These are phyloP conservation scores for Glaucidium brasilianum DNA, from an alignment of 2,113 vertebrate genomes.

Conservation along the genomic window DNA sequence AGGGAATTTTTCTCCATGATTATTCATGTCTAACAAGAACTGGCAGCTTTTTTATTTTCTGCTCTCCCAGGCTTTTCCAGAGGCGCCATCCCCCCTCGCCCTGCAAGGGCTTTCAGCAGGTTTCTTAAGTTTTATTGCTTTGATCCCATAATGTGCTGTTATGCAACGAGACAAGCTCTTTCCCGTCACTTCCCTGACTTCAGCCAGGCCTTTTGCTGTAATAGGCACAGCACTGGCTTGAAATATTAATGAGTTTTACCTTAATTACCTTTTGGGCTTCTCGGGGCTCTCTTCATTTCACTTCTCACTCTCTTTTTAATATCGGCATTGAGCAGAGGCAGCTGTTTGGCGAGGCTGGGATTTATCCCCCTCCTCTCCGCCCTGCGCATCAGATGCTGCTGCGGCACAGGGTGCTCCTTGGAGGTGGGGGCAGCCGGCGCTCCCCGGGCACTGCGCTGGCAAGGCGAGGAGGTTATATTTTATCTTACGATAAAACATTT, in stretches of 20 bases:
- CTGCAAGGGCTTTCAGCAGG: not conserved
- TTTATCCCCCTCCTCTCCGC: not conserved
- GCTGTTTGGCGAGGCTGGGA: not conserved
- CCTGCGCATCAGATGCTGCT: not conserved
- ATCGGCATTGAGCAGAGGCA: not conserved
- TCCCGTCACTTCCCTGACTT: conserved; percentile 27
- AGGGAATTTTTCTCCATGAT: not conserved
- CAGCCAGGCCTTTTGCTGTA: conserved; percentile 42
- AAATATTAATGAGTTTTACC: conserved; percentile 53
- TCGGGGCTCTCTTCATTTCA: conserved; percentile 10
- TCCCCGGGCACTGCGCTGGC: fast-evolving
- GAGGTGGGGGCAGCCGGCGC: not conserved
- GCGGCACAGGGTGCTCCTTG: fast-evolving
- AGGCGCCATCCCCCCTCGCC: not conserved
- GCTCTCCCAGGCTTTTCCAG: not conserved
- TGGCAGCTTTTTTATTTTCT: not conserved
- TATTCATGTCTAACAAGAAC: conserved; percentile 5
- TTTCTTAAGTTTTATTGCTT: conserved; percentile 48
- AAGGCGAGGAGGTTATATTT: fast-evolving
- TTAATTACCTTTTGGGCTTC: conserved; percentile 55
- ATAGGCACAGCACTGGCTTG: conserved; percentile 26
- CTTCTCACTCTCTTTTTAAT: not conserved
- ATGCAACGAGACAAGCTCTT: conserved; percentile 29
- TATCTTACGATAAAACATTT: not conserved
- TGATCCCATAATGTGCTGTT: conserved; percentile 54